Evolutionary conservation across 1,140 invertebrate species (phyloP).

Genomic region (Drosophila arawakana): DNA sequence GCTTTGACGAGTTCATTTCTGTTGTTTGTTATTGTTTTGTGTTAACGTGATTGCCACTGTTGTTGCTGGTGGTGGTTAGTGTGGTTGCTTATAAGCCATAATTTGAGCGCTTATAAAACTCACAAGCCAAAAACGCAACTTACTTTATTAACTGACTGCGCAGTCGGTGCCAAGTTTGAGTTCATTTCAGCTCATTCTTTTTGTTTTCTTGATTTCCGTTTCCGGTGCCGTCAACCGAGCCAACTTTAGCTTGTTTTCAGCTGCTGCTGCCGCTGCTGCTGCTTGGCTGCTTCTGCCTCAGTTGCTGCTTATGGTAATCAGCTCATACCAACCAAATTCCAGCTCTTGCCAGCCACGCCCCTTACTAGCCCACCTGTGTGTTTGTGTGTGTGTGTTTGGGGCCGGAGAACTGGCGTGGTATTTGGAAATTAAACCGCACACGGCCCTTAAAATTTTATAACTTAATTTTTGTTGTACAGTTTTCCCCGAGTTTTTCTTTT

Average conservation of each 20-base stretch:
- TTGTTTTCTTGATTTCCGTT: conserved; percentile 81
- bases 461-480: conserved; percentile 73
- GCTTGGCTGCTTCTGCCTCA: conserved; percentile 30
- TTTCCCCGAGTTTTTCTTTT: conserved; percentile 21
- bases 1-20: conserved; percentile 42
- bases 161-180: conserved; percentile 57
- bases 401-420: conserved; percentile 59
- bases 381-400: conserved; percentile 27
- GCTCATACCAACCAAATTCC: conserved; percentile 53
- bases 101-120: conserved; percentile 76
- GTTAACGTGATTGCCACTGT: conserved; percentile 38
- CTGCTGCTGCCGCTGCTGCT: background rate
- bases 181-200: conserved; percentile 78
- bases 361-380: conserved; percentile 55
- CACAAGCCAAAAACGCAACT: conserved; percentile 71
- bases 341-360: conserved; percentile 38
- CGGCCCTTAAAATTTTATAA: conserved; percentile 82
- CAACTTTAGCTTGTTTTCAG: conserved; percentile 51
- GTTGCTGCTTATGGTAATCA: conserved; percentile 70
- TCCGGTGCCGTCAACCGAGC: conserved; percentile 41
- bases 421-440: conserved; percentile 78
- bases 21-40: conserved; percentile 41
- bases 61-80: conserved; percentile 35
- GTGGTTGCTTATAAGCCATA: conserved; percentile 70
- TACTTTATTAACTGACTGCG: conserved; percentile 72